phyloP scores from a whole-genome alignment of 2,113 vertebrate genomes.

The Corythaixoides concolor region DNA sequence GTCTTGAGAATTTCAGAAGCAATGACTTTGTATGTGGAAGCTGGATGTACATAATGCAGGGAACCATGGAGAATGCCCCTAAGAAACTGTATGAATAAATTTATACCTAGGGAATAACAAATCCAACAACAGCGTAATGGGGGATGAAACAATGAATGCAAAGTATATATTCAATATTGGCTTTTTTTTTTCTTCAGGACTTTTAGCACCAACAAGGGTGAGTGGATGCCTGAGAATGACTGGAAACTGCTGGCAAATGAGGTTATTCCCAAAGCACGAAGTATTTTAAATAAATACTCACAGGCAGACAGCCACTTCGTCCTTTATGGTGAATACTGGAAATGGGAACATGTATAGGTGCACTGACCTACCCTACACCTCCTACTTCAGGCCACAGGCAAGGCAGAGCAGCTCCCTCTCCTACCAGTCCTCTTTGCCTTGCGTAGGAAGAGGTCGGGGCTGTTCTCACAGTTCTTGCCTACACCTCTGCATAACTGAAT shows the following conservation, averaged over 20 bases:
- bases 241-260: background rate
- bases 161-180: background rate
- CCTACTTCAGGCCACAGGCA: background rate
- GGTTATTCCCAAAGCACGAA: background rate
- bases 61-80: background rate
- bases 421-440: background rate
- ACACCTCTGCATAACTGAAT: background rate
- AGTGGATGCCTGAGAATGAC: background rate
- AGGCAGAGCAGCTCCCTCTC: background rate
- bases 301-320: background rate
- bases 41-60: rapidly evolving
- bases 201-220: background rate
- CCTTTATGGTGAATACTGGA: background rate
- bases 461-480: background rate
- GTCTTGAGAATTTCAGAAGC: background rate
- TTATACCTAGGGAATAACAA: background rate
- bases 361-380: background rate
- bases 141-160: background rate
- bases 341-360: background rate
- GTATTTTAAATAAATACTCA: background rate
- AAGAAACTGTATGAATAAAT: background rate
- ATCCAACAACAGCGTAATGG: background rate
- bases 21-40: background rate
- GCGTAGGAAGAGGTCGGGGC: background rate
- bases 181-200: background rate